These are phyloP conservation scores for Hemiprocne comata DNA, from an alignment of 2,113 vertebrate species.

Conservation along the genomic window DNA sequence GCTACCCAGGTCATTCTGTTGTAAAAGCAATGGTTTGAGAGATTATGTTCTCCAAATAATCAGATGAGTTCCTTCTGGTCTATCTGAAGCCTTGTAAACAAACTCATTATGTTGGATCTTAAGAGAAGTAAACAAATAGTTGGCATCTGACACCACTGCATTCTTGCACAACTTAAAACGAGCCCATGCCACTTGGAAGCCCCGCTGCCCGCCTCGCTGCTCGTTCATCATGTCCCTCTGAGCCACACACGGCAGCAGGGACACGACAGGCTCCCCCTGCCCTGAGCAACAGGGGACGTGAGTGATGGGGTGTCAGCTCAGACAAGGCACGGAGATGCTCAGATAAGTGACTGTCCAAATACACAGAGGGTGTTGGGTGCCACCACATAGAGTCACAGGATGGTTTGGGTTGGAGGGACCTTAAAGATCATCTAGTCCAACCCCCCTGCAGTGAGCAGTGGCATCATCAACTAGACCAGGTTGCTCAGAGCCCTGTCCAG, in stretches of 20 bases:
- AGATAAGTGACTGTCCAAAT: neutral
- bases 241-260: accelerated
- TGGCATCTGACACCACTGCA: neutral
- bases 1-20: neutral
- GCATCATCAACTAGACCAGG: too few species aligned
- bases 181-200: neutral
- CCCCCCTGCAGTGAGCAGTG: too few species aligned
- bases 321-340: neutral
- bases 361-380: too few species aligned
- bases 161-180: neutral
- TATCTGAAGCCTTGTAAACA: conserved; percentile 15
- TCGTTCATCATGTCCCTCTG: accelerated
- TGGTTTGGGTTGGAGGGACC: too few species aligned
- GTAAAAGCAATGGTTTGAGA: neutral
- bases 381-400: too few species aligned
- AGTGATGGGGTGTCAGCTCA: accelerated
- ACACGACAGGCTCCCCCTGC: neutral
- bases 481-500: too few species aligned
- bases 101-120: neutral
- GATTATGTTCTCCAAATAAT: neutral
- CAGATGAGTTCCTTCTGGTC: conserved; percentile 26
- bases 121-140: conserved; percentile 37
- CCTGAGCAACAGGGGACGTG: neutral
- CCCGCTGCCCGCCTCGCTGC: neutral
- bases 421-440: too few species aligned